A percentile compares a stretch with the other conserved stretches of the same genome.
Conservation (phyloP, 2,797 vertebrate species). For the Allobates femoralis region DNA sequence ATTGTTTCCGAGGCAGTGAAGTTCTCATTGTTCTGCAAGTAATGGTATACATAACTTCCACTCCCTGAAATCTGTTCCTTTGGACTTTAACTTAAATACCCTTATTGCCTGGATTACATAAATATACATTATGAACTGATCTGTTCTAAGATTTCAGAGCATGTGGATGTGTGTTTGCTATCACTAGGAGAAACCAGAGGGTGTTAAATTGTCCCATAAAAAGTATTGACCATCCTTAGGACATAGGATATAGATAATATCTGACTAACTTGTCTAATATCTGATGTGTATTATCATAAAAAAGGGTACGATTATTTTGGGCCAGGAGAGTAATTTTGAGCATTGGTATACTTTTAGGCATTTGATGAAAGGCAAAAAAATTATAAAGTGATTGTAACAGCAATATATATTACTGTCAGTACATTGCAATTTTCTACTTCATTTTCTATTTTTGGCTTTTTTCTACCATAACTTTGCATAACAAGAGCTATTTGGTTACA, state of each 20-base stretch:
- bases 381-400: background rate
- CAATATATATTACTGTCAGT: background rate
- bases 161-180: constrained; percentile 40
- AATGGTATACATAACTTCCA: constrained; percentile 57
- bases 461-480: background rate
- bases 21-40: constrained; percentile 67
- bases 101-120: constrained; percentile 41
- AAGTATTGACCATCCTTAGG: background rate
- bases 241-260: background rate
- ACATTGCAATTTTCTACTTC: background rate
- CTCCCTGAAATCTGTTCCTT: constrained; percentile 58
- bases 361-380: background rate
- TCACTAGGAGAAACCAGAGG: background rate
- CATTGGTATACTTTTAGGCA: background rate
- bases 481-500: background rate
- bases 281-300: background rate
- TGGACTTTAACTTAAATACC: constrained; percentile 56
- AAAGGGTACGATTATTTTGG: background rate
- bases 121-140: constrained; percentile 40
- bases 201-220: background rate
- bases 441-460: background rate
- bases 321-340: background rate
- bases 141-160: constrained; percentile 62
- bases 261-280: background rate
- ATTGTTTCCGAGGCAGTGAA: constrained; percentile 65